phyloP scores from a whole-genome alignment of 2,797 vertebrate genomes.

The Syngnathus rostellatus region DNA sequence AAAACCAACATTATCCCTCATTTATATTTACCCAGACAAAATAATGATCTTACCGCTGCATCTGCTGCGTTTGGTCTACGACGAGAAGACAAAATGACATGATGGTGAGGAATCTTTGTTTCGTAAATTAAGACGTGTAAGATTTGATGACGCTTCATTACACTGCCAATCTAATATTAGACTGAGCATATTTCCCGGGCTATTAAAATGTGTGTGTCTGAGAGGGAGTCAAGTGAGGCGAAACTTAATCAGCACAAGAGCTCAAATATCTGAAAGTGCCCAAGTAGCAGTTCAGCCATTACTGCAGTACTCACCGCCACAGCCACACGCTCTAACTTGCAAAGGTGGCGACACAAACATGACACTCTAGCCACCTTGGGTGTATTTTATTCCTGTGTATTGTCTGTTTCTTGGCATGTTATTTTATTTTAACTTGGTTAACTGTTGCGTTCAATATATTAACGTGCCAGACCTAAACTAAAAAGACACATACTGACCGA shows the following conservation, averaged over 20 bases:
- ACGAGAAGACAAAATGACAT: conserved; percentile 30
- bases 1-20: not conserved
- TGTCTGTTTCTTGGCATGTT: not conserved
- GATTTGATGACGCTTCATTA: conserved; percentile 43
- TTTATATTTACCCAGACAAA: not conserved
- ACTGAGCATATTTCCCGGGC: conserved; percentile 61
- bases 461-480: not conserved
- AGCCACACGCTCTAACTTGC: too few species aligned
- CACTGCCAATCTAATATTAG: conserved; percentile 77
- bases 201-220: conserved; percentile 34
- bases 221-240: conserved; percentile 36
- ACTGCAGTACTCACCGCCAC: conserved; percentile 22
- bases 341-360: not conserved
- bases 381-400: not conserved
- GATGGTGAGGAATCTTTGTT: conserved; percentile 26
- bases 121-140: conserved; percentile 41
- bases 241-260: conserved; percentile 58
- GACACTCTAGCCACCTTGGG: not conserved
- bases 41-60: conserved; percentile 50
- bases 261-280: conserved; percentile 67
- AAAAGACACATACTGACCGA: conserved; percentile 67
- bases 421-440: not conserved
- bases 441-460: too few species aligned
- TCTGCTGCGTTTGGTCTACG: conserved; percentile 47
- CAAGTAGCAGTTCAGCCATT: conserved; percentile 47